A percentile compares a stretch with the other conserved stretches of the same genome.
These are phyloP conservation scores for Heliothis virescens DNA, from an alignment of 1,140 invertebrate species.

Conservation along the genomic window DNA sequence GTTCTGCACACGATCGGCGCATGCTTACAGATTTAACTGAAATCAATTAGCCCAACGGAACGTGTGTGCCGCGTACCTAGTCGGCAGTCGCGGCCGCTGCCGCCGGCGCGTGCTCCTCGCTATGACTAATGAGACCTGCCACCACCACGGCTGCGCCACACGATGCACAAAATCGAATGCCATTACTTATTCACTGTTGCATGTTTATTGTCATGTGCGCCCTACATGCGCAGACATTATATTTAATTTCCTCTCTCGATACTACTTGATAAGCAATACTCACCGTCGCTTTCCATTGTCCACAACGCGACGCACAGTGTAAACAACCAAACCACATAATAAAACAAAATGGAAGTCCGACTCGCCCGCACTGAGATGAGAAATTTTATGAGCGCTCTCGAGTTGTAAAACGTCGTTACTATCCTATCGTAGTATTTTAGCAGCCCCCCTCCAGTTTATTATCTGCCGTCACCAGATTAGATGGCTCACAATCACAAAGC, in stretches of 20 bases:
- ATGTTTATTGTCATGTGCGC: conserved; percentile 80
- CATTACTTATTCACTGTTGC: conserved; percentile 82
- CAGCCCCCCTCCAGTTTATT: conserved; percentile 84
- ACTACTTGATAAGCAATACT: conserved; percentile 66
- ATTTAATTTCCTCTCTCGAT: conserved; percentile 63
- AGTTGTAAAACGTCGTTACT: conserved; percentile 86
- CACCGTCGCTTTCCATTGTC: conserved; percentile 85
- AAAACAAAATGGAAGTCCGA: conserved; percentile 86
- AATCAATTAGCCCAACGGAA: conserved; percentile 72
- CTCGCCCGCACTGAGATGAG: conserved; percentile 78
- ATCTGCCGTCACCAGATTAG: conserved; percentile 79
- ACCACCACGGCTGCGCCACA: conserved; percentile 72
- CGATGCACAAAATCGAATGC: conserved; percentile 83
- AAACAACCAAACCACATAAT: conserved; percentile 84
- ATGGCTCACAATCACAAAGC: conserved; percentile 76
- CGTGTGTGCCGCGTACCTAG: conserved; percentile 43
- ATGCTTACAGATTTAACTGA: conserved; percentile 74
- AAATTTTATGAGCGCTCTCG: conserved; percentile 80
- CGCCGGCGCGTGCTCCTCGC: conserved; percentile 56
- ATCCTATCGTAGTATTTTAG: conserved; percentile 86
- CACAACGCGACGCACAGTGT: conserved; percentile 77
- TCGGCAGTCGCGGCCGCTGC: conserved; percentile 28
- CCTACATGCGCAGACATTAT: conserved; percentile 81
- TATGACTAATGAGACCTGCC: conserved; percentile 66
- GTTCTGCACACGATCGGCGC: conserved; percentile 68